Conservation (phyloP, 2,797 vertebrate genomes). For the Gymnothorax javanicus region DNA sequence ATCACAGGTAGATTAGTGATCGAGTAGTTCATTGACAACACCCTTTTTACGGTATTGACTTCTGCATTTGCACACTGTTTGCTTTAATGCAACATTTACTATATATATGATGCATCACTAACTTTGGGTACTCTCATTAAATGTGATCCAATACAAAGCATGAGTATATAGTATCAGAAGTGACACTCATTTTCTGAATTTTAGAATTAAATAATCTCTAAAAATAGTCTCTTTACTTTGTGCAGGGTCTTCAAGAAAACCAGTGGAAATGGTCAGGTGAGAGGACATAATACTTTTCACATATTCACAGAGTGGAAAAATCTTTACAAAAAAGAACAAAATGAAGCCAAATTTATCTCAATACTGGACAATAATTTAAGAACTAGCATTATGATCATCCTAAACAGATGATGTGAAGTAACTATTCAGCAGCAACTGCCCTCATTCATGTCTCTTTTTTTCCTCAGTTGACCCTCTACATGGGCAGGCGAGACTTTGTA, state of each 20-base stretch:
- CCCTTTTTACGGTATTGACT: no score
- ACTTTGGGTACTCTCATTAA: not conserved
- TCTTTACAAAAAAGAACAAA: not conserved
- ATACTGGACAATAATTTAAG: not conserved
- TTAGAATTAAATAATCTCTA: not conserved
- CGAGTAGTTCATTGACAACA: no score
- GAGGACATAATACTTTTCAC: conserved; percentile 26
- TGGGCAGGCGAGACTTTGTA: conserved; percentile 89
- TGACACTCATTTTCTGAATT: not conserved
- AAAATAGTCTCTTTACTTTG: conserved; percentile 7
- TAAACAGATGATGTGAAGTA: not conserved
- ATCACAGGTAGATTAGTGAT: no score
- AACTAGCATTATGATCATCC: not conserved
- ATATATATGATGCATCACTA: not conserved
- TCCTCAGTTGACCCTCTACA: conserved; percentile 82
- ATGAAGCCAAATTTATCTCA: not conserved
- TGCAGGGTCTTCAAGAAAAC: conserved; percentile 91
- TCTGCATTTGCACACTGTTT: no score
- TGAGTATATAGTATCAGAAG: not conserved
- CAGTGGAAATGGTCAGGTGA: conserved; percentile 81
- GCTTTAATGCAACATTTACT: not conserved
- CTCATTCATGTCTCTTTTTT: not conserved
- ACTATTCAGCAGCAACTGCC: not conserved
- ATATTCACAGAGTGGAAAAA: not conserved
- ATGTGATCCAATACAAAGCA: not conserved